phyloP scores from a whole-genome alignment of 2,113 vertebrate species.

The Seriola quinqueradiata region DNA sequence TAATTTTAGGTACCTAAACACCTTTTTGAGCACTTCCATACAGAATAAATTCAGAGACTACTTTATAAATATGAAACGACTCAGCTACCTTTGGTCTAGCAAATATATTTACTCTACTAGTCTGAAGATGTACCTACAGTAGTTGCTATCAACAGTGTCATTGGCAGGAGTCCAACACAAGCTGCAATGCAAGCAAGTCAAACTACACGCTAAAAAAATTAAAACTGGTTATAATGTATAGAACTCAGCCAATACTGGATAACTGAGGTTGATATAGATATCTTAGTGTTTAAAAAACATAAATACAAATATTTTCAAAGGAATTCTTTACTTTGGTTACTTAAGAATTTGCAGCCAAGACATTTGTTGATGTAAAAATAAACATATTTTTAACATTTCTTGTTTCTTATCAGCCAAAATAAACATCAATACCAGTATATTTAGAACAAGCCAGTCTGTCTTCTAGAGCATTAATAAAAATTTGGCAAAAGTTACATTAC shows the following conservation, averaged over 20 bases:
- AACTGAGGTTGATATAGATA: not conserved
- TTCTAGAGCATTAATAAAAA: not conserved
- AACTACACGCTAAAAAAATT: not conserved
- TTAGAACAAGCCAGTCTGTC: not conserved
- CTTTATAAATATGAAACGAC: conserved; percentile 36
- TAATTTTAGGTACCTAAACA: conserved; percentile 5
- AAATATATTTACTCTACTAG: conserved; percentile 14
- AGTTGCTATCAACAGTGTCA: conserved; percentile 24
- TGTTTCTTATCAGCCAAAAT: not conserved
- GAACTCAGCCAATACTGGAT: not conserved
- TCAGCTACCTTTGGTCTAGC: conserved; percentile 13
- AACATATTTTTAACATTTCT: conserved; percentile 25
- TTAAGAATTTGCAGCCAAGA: not conserved
- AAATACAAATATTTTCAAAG: conserved; percentile 8
- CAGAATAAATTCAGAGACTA: conserved; percentile 35
- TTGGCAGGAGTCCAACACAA: conserved; percentile 8
- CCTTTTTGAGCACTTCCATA: not conserved
- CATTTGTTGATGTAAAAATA: not conserved
- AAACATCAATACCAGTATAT: not conserved
- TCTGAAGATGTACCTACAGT: conserved; percentile 15
- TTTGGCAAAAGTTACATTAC: not conserved
- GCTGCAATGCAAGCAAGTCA: not conserved
- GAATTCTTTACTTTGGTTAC: not conserved
- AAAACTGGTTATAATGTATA: not conserved
- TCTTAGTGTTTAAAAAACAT: not conserved